These are phyloP conservation scores for Chaetophractus vellerosus DNA, from an alignment of 2,797 vertebrate genomes.

Conservation along the genomic window DNA sequence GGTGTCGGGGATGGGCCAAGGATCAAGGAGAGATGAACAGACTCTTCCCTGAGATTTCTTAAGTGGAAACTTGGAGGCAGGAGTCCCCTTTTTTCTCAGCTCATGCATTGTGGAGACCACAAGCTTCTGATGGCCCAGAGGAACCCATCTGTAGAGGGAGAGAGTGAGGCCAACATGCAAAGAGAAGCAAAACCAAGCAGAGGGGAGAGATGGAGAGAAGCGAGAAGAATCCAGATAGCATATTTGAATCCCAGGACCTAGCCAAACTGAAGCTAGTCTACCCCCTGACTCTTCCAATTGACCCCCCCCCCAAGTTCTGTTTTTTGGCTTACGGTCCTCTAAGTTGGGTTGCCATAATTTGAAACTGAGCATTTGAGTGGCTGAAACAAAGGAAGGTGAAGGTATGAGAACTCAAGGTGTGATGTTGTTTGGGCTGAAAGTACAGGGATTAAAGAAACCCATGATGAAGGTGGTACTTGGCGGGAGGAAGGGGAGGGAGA, in stretches of 20 bases:
- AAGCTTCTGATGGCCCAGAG: not conserved
- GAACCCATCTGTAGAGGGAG: not conserved
- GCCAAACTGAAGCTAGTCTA: not conserved
- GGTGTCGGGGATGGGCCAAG: not conserved
- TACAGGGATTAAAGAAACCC: not conserved
- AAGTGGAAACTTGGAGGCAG: not conserved
- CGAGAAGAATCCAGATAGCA: not conserved
- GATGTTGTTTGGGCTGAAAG: not conserved
- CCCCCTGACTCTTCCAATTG: not conserved
- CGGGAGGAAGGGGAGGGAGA: too few relatives aligned
- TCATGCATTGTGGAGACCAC: not conserved
- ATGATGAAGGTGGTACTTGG: not conserved
- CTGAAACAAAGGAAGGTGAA: not conserved
- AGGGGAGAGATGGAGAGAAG: not conserved
- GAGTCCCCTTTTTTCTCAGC: not conserved
- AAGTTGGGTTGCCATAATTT: not conserved
- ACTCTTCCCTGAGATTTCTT: not conserved
- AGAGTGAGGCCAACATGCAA: not conserved
- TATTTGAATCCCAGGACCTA: not conserved
- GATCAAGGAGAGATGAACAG: not conserved
- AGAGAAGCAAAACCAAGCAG: not conserved
- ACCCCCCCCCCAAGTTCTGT: not conserved
- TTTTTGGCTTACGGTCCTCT: not conserved
- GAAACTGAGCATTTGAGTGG: not conserved
- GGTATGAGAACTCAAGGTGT: not conserved